Conservation (phyloP, 2,113 vertebrate genomes). For the Albula glossodonta region DNA sequence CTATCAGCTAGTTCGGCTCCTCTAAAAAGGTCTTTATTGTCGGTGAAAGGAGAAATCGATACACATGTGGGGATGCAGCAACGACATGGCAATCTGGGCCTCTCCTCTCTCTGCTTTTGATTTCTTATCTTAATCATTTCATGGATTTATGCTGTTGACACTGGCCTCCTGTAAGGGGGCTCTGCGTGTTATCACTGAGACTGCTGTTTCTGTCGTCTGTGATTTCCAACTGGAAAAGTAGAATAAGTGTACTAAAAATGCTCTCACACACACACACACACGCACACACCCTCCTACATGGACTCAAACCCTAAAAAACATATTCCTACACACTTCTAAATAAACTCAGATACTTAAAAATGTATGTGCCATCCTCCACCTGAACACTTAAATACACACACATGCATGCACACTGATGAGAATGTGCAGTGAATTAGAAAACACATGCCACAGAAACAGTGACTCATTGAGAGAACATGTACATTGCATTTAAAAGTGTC, state of each 20-base stretch:
- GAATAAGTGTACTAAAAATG: background rate
- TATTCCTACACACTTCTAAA: no score
- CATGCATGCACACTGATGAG: background rate
- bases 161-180: background rate
- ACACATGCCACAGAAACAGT: background rate
- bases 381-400: background rate
- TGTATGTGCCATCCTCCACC: no score
- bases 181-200: background rate
- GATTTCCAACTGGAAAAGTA: background rate
- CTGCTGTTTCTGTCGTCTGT: background rate
- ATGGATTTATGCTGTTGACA: background rate
- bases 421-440: background rate
- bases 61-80: background rate
- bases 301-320: no score
- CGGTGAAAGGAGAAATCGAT: background rate
- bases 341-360: no score
- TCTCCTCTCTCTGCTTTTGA: background rate
- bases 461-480: background rate
- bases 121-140: background rate
- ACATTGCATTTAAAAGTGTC: background rate
- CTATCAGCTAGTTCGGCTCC: background rate
- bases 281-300: background rate
- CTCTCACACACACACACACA: background rate
- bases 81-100: background rate
- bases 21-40: background rate